A percentile compares a stretch with the other conserved stretches of the same genome.
These are phyloP conservation scores for Rhinella marina DNA, from an alignment of 2,797 vertebrate genomes.

Conservation along the genomic window DNA sequence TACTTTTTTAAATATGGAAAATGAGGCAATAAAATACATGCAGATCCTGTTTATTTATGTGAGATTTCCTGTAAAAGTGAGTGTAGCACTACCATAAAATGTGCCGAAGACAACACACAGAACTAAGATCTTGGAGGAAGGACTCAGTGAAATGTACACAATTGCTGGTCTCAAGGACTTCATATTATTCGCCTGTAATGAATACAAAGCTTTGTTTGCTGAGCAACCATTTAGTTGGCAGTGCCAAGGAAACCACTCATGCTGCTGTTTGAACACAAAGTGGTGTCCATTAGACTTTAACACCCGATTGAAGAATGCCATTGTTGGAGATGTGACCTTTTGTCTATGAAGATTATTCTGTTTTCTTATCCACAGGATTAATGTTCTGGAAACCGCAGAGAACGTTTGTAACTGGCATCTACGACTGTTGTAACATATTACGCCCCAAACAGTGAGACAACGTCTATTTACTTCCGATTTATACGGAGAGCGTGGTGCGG, in stretches of 20 bases:
- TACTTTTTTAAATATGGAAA: no score
- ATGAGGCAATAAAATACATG: no score
- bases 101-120: neutral
- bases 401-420: conserved; percentile 7
- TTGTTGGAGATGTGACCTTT: conserved; percentile 5
- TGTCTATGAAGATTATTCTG: conserved; percentile 21
- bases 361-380: conserved; percentile 24
- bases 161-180: neutral
- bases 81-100: neutral
- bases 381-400: neutral
- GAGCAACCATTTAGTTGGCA: conserved; percentile 5
- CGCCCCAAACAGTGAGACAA: neutral
- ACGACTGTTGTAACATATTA: neutral
- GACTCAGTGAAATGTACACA: conserved; percentile 23
- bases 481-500: neutral
- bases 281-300: conserved; percentile 34
- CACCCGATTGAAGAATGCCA: neutral
- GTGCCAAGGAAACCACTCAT: conserved; percentile 46
- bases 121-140: neutral
- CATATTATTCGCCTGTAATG: conserved; percentile 32
- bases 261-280: conserved; percentile 49
- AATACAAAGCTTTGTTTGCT: conserved; percentile 38
- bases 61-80: neutral
- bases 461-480: neutral
- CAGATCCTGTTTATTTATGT: no score